Conservation (phyloP, 2,797 vertebrate species). For the Pipistrellus pipistrellus region DNA sequence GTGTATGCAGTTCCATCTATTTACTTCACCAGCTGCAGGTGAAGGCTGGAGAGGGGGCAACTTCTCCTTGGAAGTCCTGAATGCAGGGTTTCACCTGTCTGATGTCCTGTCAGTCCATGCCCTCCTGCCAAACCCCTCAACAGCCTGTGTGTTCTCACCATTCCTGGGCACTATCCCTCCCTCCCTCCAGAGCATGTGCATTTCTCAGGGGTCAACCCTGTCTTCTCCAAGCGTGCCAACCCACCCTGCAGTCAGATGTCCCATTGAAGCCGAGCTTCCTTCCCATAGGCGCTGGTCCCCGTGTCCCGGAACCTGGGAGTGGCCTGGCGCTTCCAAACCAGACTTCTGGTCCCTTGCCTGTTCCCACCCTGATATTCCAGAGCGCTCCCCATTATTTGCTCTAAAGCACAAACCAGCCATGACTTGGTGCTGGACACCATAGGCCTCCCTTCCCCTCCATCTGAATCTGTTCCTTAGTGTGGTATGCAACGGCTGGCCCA, state of each 20-base stretch:
- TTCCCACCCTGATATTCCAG: neutral
- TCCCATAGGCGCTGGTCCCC: too few relatives aligned
- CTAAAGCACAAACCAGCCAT: neutral
- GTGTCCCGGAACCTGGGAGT: rapidly evolving
- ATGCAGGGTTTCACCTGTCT: neutral
- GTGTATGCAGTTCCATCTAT: neutral
- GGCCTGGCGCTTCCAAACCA: neutral
- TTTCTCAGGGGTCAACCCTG: neutral
- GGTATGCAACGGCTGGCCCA: neutral
- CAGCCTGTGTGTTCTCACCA: neutral
- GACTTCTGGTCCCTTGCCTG: neutral
- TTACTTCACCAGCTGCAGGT: neutral
- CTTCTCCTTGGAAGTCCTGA: neutral
- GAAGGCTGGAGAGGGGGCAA: neutral
- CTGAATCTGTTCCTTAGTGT: neutral
- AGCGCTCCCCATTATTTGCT: neutral
- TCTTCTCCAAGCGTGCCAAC: neutral
- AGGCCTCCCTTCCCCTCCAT: neutral
- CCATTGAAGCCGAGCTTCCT: neutral
- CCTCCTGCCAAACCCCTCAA: neutral
- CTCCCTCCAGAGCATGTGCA: neutral
- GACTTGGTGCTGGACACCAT: neutral
- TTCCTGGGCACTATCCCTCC: neutral
- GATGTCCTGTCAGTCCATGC: neutral
- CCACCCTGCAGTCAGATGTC: neutral